Base-by-base conservation (phyloP, 2,113 vertebrate species). In the Corydoras maculifer region DNA sequence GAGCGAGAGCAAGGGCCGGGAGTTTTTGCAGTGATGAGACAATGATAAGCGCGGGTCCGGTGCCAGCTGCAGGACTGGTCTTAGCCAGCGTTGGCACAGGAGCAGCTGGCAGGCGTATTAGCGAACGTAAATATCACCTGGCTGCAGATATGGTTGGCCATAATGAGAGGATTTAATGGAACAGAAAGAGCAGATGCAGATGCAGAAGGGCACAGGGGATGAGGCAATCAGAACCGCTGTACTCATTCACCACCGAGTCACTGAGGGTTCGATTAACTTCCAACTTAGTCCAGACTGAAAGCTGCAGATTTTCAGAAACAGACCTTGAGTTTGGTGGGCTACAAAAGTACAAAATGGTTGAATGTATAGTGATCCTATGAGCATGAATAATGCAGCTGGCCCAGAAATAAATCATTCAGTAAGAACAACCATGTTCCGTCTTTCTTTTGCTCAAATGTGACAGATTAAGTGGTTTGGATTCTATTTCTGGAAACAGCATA, bases 31-130 rank as follows among this genome's bases (percentile, higher is more conserved):
- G 50, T 63, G 65, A 69, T 68, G 66, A 69, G 60, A 58, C 58
- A 25, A 64, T 54, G 72, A 73, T 68, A 69, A 69, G 73, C 69
- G 50, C 10, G 25, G 66, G 73, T 63, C 49, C 31, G 3, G 54
- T 81, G 80, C 74, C 72, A 72, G 71, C 71, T 66, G 63, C 57
- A 60, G 60, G 48, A 73, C 43, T 50, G 55, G 57, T 53, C 61
- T 67, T 72, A 81, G 77, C 70, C 74, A 74, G 71, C 57, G 3
- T 59, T 69, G 78, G 80, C 66, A 68, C 67, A 63, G 62, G 75
- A 82, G 84, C 83, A 78, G 79, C 75, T 79, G 81, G 70, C 71
- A 59, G 15, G n/a, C 14, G 71, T 73, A 73, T 73, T 73, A 73
- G 57, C 63, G 71, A 65, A 59, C 64, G 71, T 66, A 73, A 73